Evolutionary conservation across 2,888 invertebrate genomes (phyloP), one percentile per base, ranked within the genome.

Genomic region (Caprella mutica): DNA sequence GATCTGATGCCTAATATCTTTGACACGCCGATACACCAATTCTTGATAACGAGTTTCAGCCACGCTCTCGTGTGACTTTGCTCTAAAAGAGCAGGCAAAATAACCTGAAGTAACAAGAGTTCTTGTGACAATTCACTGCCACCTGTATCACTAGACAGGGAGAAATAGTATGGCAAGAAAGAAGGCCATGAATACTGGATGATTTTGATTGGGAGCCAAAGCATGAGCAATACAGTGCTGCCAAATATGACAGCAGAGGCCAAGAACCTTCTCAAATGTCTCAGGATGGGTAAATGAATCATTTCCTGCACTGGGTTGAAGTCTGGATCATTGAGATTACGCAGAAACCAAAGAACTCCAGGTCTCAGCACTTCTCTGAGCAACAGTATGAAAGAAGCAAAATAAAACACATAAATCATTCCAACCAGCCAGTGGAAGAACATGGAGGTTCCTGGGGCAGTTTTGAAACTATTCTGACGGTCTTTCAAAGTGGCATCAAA

Each of bases 341-440:
- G 81, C 68, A 98, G 78, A 74, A 98, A 98, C 97, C 97, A 98
- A 2, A 98, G 77, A 0, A 97, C 94, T 0, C 98, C 98, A 0
- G 98, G 98, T 53, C 98, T 79, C 35, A 98, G 72, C 0, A 96
- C 91, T 74, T 98, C 97, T 53, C 97, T 77, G 24, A 98, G 74
- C 2, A 98, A 76, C 19, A 93, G 77, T 42, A 97, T 88, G 71
- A 93, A 97, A 0, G 94, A 94, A 6, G 97, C 98, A 71, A 98
- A 97, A 75, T 98, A 98, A 74, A 98, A 98, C 14, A 98, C 94
- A 71, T 94, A 98, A 9, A 81, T 88, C 94, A 98, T 97, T 58
- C 98, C 98, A 6, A 94, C 89, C 39, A 97, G 81, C 98, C 98
- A 98, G 72, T 98, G 97, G 55, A 98, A 86, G 71, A 97, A 97